Base-by-base conservation (phyloP, 2,113 vertebrate genomes). In the Laterallus jamaicensis region DNA sequence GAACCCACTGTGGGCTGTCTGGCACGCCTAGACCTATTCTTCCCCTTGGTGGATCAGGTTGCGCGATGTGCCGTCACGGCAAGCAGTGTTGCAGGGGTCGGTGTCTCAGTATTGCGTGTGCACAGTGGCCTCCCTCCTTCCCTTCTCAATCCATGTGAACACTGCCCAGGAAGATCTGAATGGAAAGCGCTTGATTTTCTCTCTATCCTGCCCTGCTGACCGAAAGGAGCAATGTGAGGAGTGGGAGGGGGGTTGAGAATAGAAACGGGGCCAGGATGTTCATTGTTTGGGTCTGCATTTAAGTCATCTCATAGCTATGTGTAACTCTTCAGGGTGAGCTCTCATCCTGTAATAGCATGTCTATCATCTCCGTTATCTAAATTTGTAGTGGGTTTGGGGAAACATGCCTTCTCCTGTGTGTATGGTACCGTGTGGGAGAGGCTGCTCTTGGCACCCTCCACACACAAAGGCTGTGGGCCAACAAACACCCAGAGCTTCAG, bases 21-120 rank as follows among this genome's bases (percentile, higher is more conserved):
- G 60, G 20, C 47, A 8, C 28, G 60, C 60, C 55, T 1, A 17
- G 60, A 7, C 21, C 5, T 1, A 0, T 22, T 6, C 59, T 6
- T 15, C 11, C 1, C 6, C 0, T 9, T 5, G 13, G 28, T 8
- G 67, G 67, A 2, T 12, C 1, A 4, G 52, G 39, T 6, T 49
- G 47, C 20, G 47, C 5, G 19, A 49, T 21, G 47, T 21, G 20
- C 47, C 47, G 9, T 20, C 47, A 49, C 19, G 8, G 47, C 19
- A 8, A 49, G 47, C 19, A 19, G 47, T 49, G 47, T 21, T 21
- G 47, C 20, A 11, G 19, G 47, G 47, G 20, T 49, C 20, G 47
- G 47, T 21, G 8, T 49, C 47, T 16, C 16, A 4, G 42, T 44
- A 44, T 44, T 44, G 15, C 42, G 17, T 44, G 42, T 44, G 42